phyloP scores from a whole-genome alignment of 2,113 vertebrate genomes.

The Dipodomys spectabilis region DNA sequence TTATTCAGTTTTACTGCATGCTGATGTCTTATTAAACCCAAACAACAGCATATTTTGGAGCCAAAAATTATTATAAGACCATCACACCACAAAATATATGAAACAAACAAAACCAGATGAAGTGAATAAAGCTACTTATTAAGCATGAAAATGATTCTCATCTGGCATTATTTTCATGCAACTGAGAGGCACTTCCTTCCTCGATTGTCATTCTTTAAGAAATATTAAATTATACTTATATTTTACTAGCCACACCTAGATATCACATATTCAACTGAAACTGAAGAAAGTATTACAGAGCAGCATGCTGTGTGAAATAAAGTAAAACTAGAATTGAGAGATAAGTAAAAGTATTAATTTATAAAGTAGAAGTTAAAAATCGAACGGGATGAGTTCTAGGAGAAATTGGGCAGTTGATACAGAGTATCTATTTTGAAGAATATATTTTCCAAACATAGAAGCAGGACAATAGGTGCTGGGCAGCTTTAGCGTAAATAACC shows the following conservation, averaged over 20 bases:
- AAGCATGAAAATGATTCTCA: conserved; percentile 66
- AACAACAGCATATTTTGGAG: conserved; percentile 59
- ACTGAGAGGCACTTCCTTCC: conserved; percentile 51
- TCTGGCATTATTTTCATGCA: conserved; percentile 63
- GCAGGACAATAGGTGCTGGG: not conserved
- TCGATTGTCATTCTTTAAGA: conserved; percentile 56
- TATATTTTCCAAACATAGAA: not conserved
- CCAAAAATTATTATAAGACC: conserved; percentile 62
- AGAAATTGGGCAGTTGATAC: not conserved
- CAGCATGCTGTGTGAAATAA: conserved; percentile 28
- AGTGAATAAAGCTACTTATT: conserved; percentile 64
- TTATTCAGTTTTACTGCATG: conserved; percentile 64
- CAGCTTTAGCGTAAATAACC: not conserved
- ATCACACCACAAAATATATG: conserved; percentile 50
- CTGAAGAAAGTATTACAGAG: not conserved
- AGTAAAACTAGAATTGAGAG: not conserved
- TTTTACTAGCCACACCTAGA: not conserved
- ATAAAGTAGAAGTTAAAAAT: not conserved
- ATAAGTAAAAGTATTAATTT: conserved; percentile 37
- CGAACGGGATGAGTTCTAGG: not conserved
- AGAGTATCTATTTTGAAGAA: not conserved
- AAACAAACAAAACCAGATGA: conserved; percentile 63
- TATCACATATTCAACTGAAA: not conserved
- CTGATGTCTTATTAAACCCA: conserved; percentile 72
- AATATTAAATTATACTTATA: conserved; percentile 55